Conservation (phyloP, 2,888 invertebrate species). For the Dynastes maya region DNA sequence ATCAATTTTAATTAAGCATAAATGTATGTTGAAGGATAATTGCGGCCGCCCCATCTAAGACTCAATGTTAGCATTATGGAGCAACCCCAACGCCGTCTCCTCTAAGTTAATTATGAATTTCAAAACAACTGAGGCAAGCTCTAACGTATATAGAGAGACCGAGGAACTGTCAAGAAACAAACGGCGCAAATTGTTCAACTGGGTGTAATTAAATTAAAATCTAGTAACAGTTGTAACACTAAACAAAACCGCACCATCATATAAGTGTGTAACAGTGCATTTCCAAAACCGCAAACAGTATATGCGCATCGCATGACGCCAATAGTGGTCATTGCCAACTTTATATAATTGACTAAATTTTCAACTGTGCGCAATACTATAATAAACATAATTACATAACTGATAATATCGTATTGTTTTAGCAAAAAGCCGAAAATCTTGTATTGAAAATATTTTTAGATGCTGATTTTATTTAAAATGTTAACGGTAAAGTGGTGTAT, state of each 20-base stretch:
- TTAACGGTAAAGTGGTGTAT: no score
- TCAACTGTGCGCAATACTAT: no score
- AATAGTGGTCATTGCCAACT: conserved; percentile 13
- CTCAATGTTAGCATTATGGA: conserved; percentile 40
- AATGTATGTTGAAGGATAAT: conserved; percentile 37
- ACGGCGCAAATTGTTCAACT: conserved; percentile 39
- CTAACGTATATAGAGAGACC: conserved; percentile 15
- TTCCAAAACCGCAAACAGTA: conserved; percentile 30
- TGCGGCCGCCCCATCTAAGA: conserved; percentile 32
- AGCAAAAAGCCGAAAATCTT: no score
- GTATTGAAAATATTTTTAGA: no score
- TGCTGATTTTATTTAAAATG: no score
- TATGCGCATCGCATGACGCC: not conserved
- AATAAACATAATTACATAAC: no score
- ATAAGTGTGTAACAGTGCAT: conserved; percentile 20
- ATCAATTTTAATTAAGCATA: conserved; percentile 40
- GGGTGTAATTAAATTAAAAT: conserved; percentile 45
- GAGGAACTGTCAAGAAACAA: conserved; percentile 45
- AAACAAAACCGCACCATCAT: conserved; percentile 38
- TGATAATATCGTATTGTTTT: no score
- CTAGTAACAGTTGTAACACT: conserved; percentile 30
- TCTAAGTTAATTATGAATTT: conserved; percentile 44
- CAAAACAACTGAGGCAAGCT: conserved; percentile 37
- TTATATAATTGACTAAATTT: not conserved
- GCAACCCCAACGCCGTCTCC: conserved; percentile 26